phyloP scores from a whole-genome alignment of 2,888 invertebrate species.

The Amiota minor region DNA sequence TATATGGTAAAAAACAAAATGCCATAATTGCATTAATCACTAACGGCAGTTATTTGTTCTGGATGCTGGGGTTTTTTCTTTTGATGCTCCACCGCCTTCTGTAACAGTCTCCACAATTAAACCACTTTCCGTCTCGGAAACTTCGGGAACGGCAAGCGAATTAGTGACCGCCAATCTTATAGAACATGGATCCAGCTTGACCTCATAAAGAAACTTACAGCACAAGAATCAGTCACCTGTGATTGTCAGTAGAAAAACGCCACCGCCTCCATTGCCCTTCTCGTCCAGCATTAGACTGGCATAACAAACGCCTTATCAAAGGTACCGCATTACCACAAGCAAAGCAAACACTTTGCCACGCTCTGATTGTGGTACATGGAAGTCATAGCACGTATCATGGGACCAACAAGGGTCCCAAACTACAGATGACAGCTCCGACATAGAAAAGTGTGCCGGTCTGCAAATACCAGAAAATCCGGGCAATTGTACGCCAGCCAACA shows the following conservation, averaged over 20 bases:
- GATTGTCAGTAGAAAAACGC: slow-evolving; percentile 85
- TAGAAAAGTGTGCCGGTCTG: slow-evolving; percentile 79
- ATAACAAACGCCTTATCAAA: slow-evolving; percentile 82
- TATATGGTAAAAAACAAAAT: not conserved
- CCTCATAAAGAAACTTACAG: slow-evolving; percentile 77
- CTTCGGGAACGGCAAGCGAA: slow-evolving; percentile 65
- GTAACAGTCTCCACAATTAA: slow-evolving; percentile 46
- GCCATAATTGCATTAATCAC: not conserved
- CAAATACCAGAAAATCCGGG: slow-evolving; percentile 80
- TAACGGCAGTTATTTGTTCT: not conserved
- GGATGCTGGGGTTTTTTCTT: not conserved
- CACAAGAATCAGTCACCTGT: slow-evolving; percentile 78
- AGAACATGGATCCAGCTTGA: too few species aligned
- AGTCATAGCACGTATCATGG: slow-evolving; percentile 86
- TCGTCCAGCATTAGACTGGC: slow-evolving; percentile 79
- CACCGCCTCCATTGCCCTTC: slow-evolving; percentile 76
- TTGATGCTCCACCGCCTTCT: not conserved
- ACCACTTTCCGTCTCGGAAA: slow-evolving; percentile 59
- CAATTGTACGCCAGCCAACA: slow-evolving; percentile 80
- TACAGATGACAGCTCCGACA: slow-evolving; percentile 81
- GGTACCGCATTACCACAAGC: slow-evolving; percentile 87
- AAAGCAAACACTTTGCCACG: slow-evolving; percentile 87
- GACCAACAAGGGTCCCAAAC: slow-evolving; percentile 86
- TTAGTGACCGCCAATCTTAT: too few species aligned
- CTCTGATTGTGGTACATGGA: slow-evolving; percentile 82